These are phyloP conservation scores for Diogma glabrata DNA, from an alignment of 2,888 invertebrate species.

Conservation along the genomic window DNA sequence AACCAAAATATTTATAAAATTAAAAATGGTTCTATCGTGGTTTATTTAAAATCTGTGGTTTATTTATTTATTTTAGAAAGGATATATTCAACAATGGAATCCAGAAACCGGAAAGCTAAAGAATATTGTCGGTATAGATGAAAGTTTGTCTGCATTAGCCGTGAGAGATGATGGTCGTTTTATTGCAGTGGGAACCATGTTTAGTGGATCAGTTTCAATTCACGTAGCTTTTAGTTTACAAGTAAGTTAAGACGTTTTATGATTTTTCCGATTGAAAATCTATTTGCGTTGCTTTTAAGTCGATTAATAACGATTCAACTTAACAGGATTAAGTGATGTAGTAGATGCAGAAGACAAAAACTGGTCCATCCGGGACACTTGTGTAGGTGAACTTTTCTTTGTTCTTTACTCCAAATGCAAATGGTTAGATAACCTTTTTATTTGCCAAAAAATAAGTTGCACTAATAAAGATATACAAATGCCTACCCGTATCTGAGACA, in stretches of 20 bases:
- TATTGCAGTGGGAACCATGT: slow-evolving; percentile 88
- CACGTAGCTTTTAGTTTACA: slow-evolving; percentile 87
- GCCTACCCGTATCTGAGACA: too few species aligned
- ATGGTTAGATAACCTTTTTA: background rate
- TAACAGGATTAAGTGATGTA: too few species aligned
- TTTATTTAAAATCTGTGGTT: too few species aligned
- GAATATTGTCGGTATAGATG: slow-evolving; percentile 49
- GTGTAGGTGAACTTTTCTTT: too few species aligned
- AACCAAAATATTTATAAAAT: background rate
- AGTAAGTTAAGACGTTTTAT: slow-evolving; percentile 36
- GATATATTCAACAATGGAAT: slow-evolving; percentile 72
- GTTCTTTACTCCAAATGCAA: too few species aligned
- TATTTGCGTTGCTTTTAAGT: too few species aligned
- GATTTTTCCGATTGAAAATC: too few species aligned
- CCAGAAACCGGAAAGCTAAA: slow-evolving; percentile 46
- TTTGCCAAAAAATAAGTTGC: background rate
- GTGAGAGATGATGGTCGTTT: slow-evolving; percentile 87
- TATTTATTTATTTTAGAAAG: slow-evolving; percentile 32
- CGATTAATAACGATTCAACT: too few species aligned
- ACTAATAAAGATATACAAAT: too few species aligned
- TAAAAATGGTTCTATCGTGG: background rate
- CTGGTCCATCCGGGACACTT: too few species aligned
- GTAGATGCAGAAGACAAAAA: too few species aligned
- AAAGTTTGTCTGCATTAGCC: slow-evolving; percentile 72
- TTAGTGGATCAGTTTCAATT: slow-evolving; percentile 81